Base-by-base conservation (phyloP, 2,888 invertebrate genomes). In the Cordylochernes scorpioides region DNA sequence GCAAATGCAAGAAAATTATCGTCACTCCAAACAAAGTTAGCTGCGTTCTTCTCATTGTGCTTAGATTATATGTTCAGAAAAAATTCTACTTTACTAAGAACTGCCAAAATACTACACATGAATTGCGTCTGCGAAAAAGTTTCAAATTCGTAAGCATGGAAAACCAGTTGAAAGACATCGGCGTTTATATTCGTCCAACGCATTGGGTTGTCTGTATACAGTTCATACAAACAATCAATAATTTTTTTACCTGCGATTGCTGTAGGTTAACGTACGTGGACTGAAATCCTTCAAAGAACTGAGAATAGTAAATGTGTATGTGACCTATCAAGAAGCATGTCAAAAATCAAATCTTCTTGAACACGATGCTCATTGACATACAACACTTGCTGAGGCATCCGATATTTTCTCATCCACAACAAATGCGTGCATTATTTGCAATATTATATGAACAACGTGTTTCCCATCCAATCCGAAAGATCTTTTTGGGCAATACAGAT, bases 361-460 rank as follows among this genome's bases (percentile, higher is more conserved):
- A 28, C 31, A 44, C 35, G 49, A 51, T 33, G 16, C 27, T 15
- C 45, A 51, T 30, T 51, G 45, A 47, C 45, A 25, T 45, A 43
- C 38, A 31, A 47, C 46, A 17, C 49, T 48, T 43, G 28, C 25
- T 18, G 25, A 28, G 14, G 17, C 24, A 3, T n/a, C n/a, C n/a
- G n/a, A 24, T 14, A 19, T 13, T 30, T 17, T 17, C 19, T 26
- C 30, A 17, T n/a, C 32, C 44, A 16, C 13, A 25, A 5, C 28
- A 34, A 22, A 30, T 45, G 12, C 24, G 42, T 4, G 26, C 27
- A 2, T 30, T 46, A 15, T 45, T 45, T 35, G 34, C 22, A 2
- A 35, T n/a, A n/a, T 31, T 15, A 35, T 35, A 16, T 16, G 34
- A 15, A 25, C 26, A 15, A 29, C 22, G 8, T 42, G 36, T 29